Base-by-base conservation (phyloP, 2,888 invertebrate species). In the Exocentrus adspersus region DNA sequence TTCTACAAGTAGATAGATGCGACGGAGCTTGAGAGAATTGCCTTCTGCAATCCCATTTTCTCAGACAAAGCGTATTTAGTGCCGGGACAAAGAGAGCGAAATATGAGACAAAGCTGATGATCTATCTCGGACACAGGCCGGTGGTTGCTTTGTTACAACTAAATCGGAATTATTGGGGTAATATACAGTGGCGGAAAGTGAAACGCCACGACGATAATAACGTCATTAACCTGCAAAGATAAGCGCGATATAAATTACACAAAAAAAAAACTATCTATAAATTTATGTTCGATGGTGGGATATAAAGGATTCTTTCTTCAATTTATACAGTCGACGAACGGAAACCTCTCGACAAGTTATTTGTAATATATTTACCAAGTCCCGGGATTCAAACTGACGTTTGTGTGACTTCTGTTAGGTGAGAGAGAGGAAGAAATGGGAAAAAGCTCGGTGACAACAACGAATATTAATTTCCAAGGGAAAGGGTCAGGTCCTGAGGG, bases 391-490 rank as follows among this genome's bases (percentile, higher is more conserved):
- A n/a, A n/a, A n/a, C n/a, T n/a, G n/a, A n/a, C n/a, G n/a, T n/a
- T n/a, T n/a, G n/a, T n/a, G n/a, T n/a, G n/a, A n/a, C n/a, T n/a
- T n/a, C n/a, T n/a, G n/a, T n/a, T n/a, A n/a, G n/a, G n/a, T n/a
- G n/a, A n/a, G 37, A 24, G 4, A 37, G 30, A 28, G 37, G 51
- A 30, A 51, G 16, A 19, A 51, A 30, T 14, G 17, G n/a, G 19
- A 12, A 53, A 57, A 32, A 46, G 17, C 14, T 4, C 19, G 14
- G 30, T 32, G 16, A 57, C 45, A 45, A 14, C 24, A 28, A 30
- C 24, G 57, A 57, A 57, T 57, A 57, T 46, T 57, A 57, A 57
- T 57, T 57, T 53, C 14, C 32, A n/a, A n/a, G 20, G 20, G 45
- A 46, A 17, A 20, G 30, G 46, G 57, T 46, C 32, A 46, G 28